Base-by-base conservation (phyloP, 2,113 vertebrate species). In the Odocoileus virginianus region DNA sequence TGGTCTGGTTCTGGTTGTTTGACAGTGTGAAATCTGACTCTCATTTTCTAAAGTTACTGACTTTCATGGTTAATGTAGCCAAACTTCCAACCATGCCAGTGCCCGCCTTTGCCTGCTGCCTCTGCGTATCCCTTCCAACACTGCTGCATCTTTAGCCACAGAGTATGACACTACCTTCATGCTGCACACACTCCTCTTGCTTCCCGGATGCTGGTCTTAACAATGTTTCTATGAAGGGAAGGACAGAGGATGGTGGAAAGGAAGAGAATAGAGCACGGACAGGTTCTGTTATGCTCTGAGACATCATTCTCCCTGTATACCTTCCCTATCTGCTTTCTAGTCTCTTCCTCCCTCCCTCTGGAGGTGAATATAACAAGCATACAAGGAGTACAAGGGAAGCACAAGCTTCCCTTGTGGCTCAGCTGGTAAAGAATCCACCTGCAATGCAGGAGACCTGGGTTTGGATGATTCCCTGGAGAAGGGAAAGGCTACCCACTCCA, bases 1-100 rank as follows among this genome's bases (percentile, higher is more conserved):
- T 99, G 99, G 98, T 99, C 96, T 99, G 99, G 97, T 99, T 99
- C 95, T 98, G 98, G 97, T 88, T 36, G 23, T 57, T 36, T 52
- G 28, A 78, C 55, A 61, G 36, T 21, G 36, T 61, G 55, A 79
- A 61, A 64, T 47, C 5, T 85, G 54, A 11, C 25, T 83, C 28
- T 40, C 9, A 27, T 45, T 74, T 21, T 76, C 60, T 71, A 21
- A 43, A 2, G 6, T 10, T 67, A 60, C 43, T 86, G 27, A 71
- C 30, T 67, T 57, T 33, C 36, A 6, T 16, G 40, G 33, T 19
- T 40, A 55, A 5, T 79, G 43, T n/a, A 45, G n/a, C 81, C 82
- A 43, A 23, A 58, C 50, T 91, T 50, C 33, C 52, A 50, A 28
- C 40, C 57, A 57, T 0, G 1, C 58, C 28, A 58, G 52, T 10